Percentiles rank a stretch among this genome's conserved stretches.
These are phyloP conservation scores for Pristionchus japonicus DNA, from an alignment of 2,888 invertebrate genomes.

Conservation along the genomic window DNA sequence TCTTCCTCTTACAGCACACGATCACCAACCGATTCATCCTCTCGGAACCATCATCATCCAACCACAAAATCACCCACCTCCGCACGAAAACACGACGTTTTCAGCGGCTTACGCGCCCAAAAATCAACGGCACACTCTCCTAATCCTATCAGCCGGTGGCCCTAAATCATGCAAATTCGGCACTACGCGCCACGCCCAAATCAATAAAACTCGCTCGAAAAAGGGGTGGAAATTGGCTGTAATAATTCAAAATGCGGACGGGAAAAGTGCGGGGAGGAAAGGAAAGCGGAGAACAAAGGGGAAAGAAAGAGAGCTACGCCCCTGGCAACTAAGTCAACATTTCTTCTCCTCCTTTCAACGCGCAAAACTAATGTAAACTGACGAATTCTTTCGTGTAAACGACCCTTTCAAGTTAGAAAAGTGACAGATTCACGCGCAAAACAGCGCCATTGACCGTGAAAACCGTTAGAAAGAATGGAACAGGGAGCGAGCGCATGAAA, in stretches of 20 bases:
- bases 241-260: not conserved
- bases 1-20: not conserved
- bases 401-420: not conserved
- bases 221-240: not conserved
- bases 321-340: slow-evolving; percentile 32
- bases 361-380: slow-evolving; percentile 2
- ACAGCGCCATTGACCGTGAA: slow-evolving; percentile 7
- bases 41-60: not conserved
- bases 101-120: not conserved
- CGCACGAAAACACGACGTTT: slow-evolving; percentile 2
- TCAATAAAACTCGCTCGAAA: not conserved
- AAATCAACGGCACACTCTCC: not conserved
- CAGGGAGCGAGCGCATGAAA: not conserved
- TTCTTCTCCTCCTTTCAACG: not conserved
- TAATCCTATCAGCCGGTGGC: not conserved
- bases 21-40: not conserved
- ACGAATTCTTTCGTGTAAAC: not conserved
- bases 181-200: not conserved
- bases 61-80: not conserved
- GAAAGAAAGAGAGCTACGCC: not conserved
- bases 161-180: not conserved
- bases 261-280: not conserved
- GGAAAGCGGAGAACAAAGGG: not conserved
- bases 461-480: slow-evolving; percentile 1
- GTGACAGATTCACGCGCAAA: not conserved